Evolutionary conservation across 2,888 invertebrate species (phyloP).

Genomic region (Hypomecis atomaria): DNA sequence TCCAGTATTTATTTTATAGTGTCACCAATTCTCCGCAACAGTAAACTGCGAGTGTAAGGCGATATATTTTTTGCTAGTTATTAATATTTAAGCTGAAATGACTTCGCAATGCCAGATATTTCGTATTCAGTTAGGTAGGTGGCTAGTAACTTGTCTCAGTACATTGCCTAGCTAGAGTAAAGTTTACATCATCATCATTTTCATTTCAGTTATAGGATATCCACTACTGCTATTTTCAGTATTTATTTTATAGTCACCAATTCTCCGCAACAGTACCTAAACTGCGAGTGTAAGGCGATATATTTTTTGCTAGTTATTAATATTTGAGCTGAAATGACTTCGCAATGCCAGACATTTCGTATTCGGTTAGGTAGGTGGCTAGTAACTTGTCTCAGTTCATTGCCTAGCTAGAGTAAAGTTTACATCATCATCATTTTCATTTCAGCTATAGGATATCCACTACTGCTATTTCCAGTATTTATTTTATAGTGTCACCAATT

Average conservation of each 20-base stretch:
- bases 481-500: conserved; percentile 44
- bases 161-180: conserved; percentile 2
- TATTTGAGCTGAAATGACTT: conserved; percentile 30
- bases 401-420: not conserved
- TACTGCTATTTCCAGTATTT: conserved; percentile 47
- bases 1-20: conserved; percentile 44
- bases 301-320: conserved; percentile 37
- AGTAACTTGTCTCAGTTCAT: conserved; percentile 20
- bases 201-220: no score
- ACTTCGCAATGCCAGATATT: conserved; percentile 18
- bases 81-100: conserved; percentile 33
- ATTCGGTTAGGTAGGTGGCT: conserved; percentile 5
- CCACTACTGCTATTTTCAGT: no score
- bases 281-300: conserved; percentile 32
- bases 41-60: conserved; percentile 35
- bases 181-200: no score
- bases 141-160: conserved; percentile 18
- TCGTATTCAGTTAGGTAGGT: conserved; percentile 9
- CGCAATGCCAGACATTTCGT: conserved; percentile 18
- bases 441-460: no score
- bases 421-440: no score
- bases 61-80: conserved; percentile 34
- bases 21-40: conserved; percentile 45
- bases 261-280: conserved; percentile 43
- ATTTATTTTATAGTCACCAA: conserved; percentile 45